These are phyloP conservation scores for Caradrina clavipalpis DNA, from an alignment of 2,888 invertebrate species.

Conservation along the genomic window DNA sequence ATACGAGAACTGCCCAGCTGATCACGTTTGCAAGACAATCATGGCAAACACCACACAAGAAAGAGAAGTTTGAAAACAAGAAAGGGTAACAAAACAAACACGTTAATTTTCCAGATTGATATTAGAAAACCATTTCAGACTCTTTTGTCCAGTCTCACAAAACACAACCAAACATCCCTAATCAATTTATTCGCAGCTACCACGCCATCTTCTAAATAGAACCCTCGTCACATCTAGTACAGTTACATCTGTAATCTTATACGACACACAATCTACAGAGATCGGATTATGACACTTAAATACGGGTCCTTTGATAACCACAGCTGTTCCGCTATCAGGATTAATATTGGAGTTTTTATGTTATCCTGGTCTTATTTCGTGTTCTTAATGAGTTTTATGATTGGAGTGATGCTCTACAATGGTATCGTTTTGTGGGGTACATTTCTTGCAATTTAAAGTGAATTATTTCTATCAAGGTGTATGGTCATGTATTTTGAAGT, in stretches of 20 bases:
- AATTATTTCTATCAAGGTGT: no score
- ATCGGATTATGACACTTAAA: conserved; percentile 68
- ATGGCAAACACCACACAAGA: no score
- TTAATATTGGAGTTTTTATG: conserved; percentile 42
- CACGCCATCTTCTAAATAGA: background rate
- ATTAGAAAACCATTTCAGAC: no score
- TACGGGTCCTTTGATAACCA: conserved; percentile 53
- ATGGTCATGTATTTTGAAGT: no score
- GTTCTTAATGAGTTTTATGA: conserved; percentile 9
- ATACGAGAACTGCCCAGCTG: no score
- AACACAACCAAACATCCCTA: background rate
- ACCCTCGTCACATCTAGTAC: conserved; percentile 29
- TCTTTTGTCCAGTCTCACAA: background rate
- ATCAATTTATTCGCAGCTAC: background rate
- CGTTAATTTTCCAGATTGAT: no score
- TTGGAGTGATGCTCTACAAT: background rate
- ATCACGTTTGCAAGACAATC: no score
- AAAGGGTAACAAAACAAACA: no score
- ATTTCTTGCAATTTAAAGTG: no score
- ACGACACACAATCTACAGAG: conserved; percentile 60
- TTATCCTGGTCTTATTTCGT: conserved; percentile 26
- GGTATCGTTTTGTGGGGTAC: no score
- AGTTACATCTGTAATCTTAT: conserved; percentile 23
- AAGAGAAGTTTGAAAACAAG: no score
- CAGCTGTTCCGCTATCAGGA: conserved; percentile 46